A percentile compares a stretch with the other conserved stretches of the same genome.
These are phyloP conservation scores for Rhinogobius similis DNA, from an alignment of 2,113 vertebrate genomes.

Conservation along the genomic window DNA sequence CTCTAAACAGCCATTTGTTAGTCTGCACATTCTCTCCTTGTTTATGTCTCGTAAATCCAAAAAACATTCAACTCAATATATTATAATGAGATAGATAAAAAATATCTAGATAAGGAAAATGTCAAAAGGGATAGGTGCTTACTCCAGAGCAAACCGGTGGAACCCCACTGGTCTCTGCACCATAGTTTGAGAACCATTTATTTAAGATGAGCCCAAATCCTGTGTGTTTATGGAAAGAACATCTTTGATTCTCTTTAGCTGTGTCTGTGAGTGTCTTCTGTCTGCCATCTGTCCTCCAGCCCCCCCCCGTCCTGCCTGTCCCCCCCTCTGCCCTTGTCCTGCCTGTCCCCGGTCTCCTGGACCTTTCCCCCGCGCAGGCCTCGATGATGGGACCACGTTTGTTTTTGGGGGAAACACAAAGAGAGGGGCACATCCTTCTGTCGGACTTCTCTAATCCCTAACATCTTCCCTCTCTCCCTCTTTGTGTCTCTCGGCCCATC, in stretches of 20 bases:
- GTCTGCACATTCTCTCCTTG: too few relatives aligned
- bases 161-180: too few relatives aligned
- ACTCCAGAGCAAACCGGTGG: neutral
- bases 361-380: neutral
- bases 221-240: neutral
- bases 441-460: constrained; percentile 61
- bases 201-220: neutral
- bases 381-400: constrained; percentile 61
- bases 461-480: constrained; percentile 43
- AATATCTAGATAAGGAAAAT: too few relatives aligned
- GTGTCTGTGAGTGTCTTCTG: constrained; percentile 44
- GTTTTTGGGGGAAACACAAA: constrained; percentile 69
- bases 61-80: too few relatives aligned
- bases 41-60: too few relatives aligned
- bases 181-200: neutral
- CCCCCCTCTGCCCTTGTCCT: neutral
- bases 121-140: too few relatives aligned
- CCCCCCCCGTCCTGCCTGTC: too few relatives aligned
- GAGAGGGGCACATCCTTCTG: constrained; percentile 61
- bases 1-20: too few relatives aligned
- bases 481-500: constrained; percentile 14
- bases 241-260: constrained; percentile 5
- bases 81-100: too few relatives aligned
- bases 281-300: constrained; percentile 60
- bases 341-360: neutral